Evolutionary conservation across 2,888 invertebrate genomes (phyloP).

Genomic region (Mantis religiosa): DNA sequence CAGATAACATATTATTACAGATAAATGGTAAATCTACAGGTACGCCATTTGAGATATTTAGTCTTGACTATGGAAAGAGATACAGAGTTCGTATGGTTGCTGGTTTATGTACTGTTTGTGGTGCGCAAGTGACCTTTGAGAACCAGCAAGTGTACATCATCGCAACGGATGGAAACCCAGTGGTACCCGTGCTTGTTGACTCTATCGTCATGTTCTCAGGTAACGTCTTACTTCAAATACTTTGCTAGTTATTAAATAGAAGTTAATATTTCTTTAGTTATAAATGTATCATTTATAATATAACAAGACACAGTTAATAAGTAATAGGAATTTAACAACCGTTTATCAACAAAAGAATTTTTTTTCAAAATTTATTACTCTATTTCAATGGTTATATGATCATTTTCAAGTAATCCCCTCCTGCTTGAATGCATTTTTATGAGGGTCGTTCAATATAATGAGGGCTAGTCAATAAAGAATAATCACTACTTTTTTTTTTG

Average conservation of each 20-base stretch:
- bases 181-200: conserved; percentile 46
- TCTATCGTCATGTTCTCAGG: conserved; percentile 50
- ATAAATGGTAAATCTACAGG: background rate
- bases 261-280: background rate
- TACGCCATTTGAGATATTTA: conserved; percentile 32
- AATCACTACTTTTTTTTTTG: no score
- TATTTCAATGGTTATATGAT: no score
- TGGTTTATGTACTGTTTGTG: conserved; percentile 53
- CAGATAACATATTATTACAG: background rate
- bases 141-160: conserved; percentile 52
- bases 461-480: no score
- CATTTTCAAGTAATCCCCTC: no score
- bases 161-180: conserved; percentile 51
- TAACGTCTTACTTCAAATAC: conserved; percentile 35
- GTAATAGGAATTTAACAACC: no score
- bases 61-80: conserved; percentile 46
- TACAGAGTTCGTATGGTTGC: conserved; percentile 56
- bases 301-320: no score
- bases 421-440: no score
- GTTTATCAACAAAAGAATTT: no score
- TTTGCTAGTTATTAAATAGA: background rate
- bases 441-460: no score
- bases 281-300: no score
- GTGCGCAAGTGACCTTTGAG: conserved; percentile 48
- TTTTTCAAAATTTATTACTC: no score